Conservation (phyloP, 2,888 invertebrate genomes). For the Panopea generosa region DNA sequence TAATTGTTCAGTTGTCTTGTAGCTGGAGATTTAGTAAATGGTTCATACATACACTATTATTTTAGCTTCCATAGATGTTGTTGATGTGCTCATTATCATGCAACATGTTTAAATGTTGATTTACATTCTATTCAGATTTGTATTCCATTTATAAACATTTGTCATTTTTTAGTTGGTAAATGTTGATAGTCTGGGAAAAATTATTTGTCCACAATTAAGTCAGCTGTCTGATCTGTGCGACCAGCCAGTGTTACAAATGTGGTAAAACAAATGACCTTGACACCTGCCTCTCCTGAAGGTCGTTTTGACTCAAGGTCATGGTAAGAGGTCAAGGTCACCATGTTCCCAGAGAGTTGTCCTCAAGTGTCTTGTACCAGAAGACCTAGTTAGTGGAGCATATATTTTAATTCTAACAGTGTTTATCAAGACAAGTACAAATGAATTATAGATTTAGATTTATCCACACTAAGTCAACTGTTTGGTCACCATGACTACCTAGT, state of each 20-base stretch:
- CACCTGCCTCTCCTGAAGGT: constrained; percentile 15
- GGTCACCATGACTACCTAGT: constrained; percentile 32
- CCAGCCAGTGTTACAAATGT: constrained; percentile 66
- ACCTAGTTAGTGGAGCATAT: constrained; percentile 45
- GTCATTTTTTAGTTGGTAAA: no score
- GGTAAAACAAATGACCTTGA: constrained; percentile 56
- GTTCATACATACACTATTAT: no score
- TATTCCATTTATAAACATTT: no score
- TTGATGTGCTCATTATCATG: no score
- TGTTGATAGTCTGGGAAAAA: no score
- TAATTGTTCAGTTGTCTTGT: no score
- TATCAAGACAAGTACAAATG: no score
- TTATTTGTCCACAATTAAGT: constrained; percentile 57
- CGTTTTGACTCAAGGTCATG: constrained; percentile 35
- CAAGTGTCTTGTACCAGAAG: constrained; percentile 10
- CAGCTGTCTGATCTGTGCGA: constrained; percentile 52
- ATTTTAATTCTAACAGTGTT: neutral
- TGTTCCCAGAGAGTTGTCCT: constrained; percentile 47
- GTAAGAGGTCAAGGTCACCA: constrained; percentile 28
- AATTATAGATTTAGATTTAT: no score
- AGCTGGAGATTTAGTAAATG: no score
- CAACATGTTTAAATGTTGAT: no score
- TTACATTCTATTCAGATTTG: no score
- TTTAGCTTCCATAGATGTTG: no score
- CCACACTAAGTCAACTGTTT: constrained; percentile 60